These are phyloP conservation scores for Dasyprocta punctata DNA, from an alignment of 2,113 vertebrate genomes.

Conservation along the genomic window DNA sequence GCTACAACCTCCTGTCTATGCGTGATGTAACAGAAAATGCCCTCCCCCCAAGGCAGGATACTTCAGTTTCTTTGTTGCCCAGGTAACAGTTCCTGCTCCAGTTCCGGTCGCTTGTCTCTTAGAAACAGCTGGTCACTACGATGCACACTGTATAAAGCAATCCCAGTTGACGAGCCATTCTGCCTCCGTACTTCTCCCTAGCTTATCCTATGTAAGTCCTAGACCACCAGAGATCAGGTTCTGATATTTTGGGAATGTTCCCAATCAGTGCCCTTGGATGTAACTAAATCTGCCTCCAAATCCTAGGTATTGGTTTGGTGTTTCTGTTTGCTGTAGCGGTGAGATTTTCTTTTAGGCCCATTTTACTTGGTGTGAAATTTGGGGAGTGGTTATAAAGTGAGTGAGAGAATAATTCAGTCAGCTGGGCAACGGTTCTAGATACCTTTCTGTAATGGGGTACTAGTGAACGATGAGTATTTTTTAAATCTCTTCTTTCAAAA, in stretches of 20 bases:
- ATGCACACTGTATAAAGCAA: neutral
- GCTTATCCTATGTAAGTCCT: neutral
- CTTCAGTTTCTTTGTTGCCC: neutral
- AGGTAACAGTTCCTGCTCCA: neutral
- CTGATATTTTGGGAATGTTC: neutral
- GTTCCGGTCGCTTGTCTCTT: neutral
- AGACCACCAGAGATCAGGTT: neutral
- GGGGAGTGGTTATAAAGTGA: neutral
- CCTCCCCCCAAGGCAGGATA: neutral
- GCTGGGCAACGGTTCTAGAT: neutral
- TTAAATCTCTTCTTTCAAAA: slow-evolving; percentile 24
- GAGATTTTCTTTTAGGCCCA: neutral
- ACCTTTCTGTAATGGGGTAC: slow-evolving; percentile 22
- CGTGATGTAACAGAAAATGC: neutral
- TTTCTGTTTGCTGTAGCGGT: neutral
- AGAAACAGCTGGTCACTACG: neutral
- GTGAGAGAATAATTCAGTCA: neutral
- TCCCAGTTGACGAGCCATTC: neutral
- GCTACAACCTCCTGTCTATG: neutral
- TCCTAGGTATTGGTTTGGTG: neutral
- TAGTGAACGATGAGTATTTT: neutral
- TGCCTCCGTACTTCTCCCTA: neutral
- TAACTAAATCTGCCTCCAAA: neutral
- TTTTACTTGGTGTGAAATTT: neutral
- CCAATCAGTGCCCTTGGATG: neutral